phyloP scores from a whole-genome alignment of 2,797 vertebrate genomes.

The Enteromius viviparus region DNA sequence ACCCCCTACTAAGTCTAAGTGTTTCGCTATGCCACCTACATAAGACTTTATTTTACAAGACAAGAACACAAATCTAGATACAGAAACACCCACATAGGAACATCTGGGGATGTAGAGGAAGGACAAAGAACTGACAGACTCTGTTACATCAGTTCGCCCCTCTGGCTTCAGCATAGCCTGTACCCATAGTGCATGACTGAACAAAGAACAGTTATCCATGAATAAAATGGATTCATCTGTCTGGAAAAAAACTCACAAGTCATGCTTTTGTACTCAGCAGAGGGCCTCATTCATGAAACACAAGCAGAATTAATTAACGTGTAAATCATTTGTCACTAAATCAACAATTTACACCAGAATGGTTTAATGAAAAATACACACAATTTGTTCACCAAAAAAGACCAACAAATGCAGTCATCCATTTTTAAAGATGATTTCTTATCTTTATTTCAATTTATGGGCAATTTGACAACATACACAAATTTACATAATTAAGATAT shows the following conservation, averaged over 20 bases:
- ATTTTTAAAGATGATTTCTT: neutral
- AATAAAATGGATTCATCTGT: conserved; percentile 22
- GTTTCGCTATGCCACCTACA: neutral
- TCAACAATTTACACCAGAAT: neutral
- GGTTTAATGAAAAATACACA: neutral
- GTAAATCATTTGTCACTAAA: neutral
- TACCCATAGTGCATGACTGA: conserved; percentile 6
- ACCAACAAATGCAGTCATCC: neutral
- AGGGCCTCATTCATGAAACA: conserved; percentile 18
- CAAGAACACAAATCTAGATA: neutral
- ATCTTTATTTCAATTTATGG: neutral
- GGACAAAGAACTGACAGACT: conserved; percentile 35
- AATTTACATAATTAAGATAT: neutral
- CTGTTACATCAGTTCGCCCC: neutral
- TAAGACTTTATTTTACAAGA: conserved; percentile 5
- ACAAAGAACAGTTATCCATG: conserved; percentile 16
- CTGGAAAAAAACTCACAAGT: neutral
- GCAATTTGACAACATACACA: neutral
- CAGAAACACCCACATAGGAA: neutral
- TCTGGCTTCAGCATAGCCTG: neutral
- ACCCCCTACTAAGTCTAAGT: neutral
- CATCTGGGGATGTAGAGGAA: neutral
- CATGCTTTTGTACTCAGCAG: neutral
- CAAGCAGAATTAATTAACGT: neutral
- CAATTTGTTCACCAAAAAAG: neutral